Conservation (phyloP, 2,113 vertebrate species). For the Gallinago undulata region DNA sequence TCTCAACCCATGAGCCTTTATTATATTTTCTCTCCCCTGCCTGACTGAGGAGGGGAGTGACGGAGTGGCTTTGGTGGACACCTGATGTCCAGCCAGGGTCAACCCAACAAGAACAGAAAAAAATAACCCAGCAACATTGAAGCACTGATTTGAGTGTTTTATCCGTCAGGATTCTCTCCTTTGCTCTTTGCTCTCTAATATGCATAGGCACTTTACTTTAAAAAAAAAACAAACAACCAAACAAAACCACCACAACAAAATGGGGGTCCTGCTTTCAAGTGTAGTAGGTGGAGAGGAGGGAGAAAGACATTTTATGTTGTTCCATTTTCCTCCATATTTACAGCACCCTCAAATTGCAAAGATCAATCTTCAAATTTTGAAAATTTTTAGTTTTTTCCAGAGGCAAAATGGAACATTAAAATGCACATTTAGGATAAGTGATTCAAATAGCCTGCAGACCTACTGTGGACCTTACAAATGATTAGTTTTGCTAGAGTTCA, state of each 20-base stretch:
- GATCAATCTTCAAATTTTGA: background rate
- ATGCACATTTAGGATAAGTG: background rate
- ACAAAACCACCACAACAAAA: background rate
- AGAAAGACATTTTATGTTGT: background rate
- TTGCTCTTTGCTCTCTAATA: background rate
- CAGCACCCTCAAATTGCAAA: background rate
- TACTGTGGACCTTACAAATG: background rate
- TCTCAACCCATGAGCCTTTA: background rate
- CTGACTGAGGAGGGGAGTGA: background rate
- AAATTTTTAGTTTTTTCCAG: background rate
- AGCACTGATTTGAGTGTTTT: background rate
- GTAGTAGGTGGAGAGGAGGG: background rate
- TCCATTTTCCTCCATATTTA: background rate
- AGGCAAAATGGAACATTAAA: constrained; percentile 4
- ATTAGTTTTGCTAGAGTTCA: constrained; percentile 9
- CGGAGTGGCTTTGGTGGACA: background rate
- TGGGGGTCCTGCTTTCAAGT: background rate
- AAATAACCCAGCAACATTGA: background rate
- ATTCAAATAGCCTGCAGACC: background rate
- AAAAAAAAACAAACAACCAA: background rate
- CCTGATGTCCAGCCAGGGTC: background rate
- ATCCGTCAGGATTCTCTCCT: background rate
- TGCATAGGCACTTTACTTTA: background rate
- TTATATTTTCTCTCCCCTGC: background rate
- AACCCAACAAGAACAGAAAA: background rate